Evolutionary conservation across 2,888 invertebrate genomes (phyloP), one percentile per base, ranked within the genome.

Genomic region (Trissoscelio sp.): DNA sequence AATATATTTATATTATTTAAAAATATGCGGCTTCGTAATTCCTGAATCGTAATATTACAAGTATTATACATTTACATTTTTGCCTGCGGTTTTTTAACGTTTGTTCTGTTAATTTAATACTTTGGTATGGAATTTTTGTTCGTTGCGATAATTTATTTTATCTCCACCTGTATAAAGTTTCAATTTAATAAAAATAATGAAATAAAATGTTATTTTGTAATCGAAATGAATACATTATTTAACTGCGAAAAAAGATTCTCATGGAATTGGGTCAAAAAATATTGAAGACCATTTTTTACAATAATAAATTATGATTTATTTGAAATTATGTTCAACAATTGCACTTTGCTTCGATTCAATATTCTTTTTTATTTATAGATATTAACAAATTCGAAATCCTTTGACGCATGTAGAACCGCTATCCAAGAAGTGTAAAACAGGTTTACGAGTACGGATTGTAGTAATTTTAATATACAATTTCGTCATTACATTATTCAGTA

Each of bases 241-340:
- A 20, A 42, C n/a, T 37, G 12, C 18, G 34, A 16, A 34, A 51
- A 12, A 53, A n/a, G 11, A 51, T 48, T 1, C 28, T 4, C 6
- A 18, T 46, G 18, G 34, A 0, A 16, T 48, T 20, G n/a, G 31
- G 7, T 28, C 7, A 11, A 42, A 20, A 12, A 24, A 14, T 34
- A 34, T 7, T 39, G 12, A 37, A 39, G 4, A 39, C 0, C 9
- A 44, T 11, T 69, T 57, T 24, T 69, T 80, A 80, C 20, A 80
- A 80, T 89, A 90, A 91, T 90, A 91, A 91, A 90, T 91, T 90
- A 90, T 87, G 87, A 87, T 91, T 90, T 90, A 89, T 86, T 89
- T 88, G 86, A 88, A 90, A 89, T 85, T 84, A 89, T 88, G 87
- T 88, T 79, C 87, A 89, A 91, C 89, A 90, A 89, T 89, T 87